Evolutionary conservation across 2,797 vertebrate species (phyloP).

Genomic region (Coregonus suidteri): DNA sequence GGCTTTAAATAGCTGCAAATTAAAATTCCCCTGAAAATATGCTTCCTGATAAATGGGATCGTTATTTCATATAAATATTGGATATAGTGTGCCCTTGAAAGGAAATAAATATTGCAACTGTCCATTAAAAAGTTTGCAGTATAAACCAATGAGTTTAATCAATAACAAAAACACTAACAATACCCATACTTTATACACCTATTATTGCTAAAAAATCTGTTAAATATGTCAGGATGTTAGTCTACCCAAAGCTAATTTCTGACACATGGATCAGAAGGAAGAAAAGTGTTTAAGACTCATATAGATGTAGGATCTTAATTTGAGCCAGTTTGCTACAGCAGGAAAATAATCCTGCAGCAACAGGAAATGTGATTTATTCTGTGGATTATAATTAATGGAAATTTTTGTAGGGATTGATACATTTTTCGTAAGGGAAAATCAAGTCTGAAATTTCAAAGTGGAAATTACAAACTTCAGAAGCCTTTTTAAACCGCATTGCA

Average conservation of each 20-base stretch:
- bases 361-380: too few relatives aligned
- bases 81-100: constrained; percentile 71
- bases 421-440: too few relatives aligned
- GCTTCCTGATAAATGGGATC: constrained; percentile 72
- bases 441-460: too few relatives aligned
- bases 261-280: not conserved
- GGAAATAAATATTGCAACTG: constrained; percentile 56
- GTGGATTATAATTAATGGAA: too few relatives aligned
- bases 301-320: not conserved
- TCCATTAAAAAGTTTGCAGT: constrained; percentile 52
- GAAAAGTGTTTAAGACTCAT: not conserved
- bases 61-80: constrained; percentile 78
- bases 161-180: constrained; percentile 40
- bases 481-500: too few relatives aligned
- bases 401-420: too few relatives aligned
- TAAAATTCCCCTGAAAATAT: constrained; percentile 71
- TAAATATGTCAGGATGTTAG: not conserved
- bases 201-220: constrained; percentile 14
- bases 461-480: too few relatives aligned
- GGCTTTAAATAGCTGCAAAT: constrained; percentile 83
- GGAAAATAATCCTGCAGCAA: too few relatives aligned
- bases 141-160: constrained; percentile 31
- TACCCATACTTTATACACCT: not conserved
- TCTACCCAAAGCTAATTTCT: not conserved
- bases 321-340: too few relatives aligned